Percentiles rank a stretch among this genome's conserved stretches.
Conservation (phyloP, 2,113 vertebrate species). For the Elanus axillaris region DNA sequence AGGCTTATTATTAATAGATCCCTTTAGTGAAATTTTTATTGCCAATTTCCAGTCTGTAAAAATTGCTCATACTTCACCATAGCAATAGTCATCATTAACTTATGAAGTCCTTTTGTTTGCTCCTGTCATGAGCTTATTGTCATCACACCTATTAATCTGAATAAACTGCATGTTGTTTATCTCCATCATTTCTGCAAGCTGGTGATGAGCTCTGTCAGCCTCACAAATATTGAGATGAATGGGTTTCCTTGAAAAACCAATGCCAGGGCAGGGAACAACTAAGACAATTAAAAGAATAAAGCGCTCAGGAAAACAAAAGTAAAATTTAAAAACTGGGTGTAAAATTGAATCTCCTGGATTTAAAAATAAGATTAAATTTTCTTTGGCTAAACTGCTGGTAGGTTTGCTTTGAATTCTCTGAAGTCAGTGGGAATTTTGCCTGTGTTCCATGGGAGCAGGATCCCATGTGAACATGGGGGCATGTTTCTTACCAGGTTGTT, state of each 20-base stretch:
- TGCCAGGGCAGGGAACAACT: background rate
- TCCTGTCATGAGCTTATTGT: constrained; percentile 7
- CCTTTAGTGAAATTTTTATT: constrained; percentile 12
- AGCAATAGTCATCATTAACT: background rate
- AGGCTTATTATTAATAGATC: constrained; percentile 10
- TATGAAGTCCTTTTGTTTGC: constrained; percentile 2
- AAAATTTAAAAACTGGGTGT: background rate
- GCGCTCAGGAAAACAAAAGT: background rate
- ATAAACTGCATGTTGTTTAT: constrained; percentile 9
- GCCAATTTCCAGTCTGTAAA: constrained; percentile 21
- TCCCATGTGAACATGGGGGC: background rate
- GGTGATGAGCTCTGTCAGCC: constrained; percentile 4
- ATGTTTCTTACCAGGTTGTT: background rate
- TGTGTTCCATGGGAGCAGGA: background rate
- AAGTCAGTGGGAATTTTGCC: background rate
- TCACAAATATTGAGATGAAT: background rate
- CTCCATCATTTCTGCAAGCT: constrained; percentile 29
- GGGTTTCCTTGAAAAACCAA: background rate
- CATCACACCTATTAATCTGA: constrained; percentile 5
- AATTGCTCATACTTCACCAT: background rate
- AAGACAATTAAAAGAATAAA: background rate
- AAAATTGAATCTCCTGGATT: background rate
- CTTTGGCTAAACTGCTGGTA: background rate
- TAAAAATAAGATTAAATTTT: background rate
- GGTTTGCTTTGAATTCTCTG: background rate